Conservation (phyloP, 35 echinoderm and acorn worm genomes). For the Lytechinus pictus region DNA sequence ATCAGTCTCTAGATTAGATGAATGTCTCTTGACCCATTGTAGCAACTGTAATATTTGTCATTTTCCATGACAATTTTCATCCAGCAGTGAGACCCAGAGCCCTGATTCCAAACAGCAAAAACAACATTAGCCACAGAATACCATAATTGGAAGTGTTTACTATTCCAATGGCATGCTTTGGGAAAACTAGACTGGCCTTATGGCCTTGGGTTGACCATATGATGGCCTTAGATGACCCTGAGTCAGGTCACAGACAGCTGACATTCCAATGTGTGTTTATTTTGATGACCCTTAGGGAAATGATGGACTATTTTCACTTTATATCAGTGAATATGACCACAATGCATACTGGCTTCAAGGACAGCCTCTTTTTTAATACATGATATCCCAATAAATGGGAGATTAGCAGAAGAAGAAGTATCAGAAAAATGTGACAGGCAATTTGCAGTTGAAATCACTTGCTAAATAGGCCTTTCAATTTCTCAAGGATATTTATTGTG, state of each 20-base stretch:
- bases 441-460: too few relatives aligned
- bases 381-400: too few relatives aligned
- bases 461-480: too few relatives aligned
- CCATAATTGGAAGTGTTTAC: not conserved
- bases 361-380: not conserved
- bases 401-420: too few relatives aligned
- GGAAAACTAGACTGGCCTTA: not conserved
- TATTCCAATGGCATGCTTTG: not conserved
- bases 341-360: not conserved
- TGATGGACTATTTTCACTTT: not conserved
- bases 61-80: too few relatives aligned
- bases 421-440: too few relatives aligned
- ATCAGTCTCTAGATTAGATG: too few relatives aligned
- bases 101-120: not conserved
- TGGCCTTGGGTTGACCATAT: not conserved
- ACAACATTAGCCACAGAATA: not conserved
- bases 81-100: too few relatives aligned
- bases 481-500: too few relatives aligned
- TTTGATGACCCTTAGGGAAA: not conserved
- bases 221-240: not conserved
- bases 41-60: too few relatives aligned
- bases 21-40: too few relatives aligned
- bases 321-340: not conserved
- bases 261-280: not conserved
- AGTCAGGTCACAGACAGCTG: slow-evolving; percentile 7